Evolutionary conservation across 2,797 vertebrate species (phyloP).

Genomic region (Sorex maritimensis): DNA sequence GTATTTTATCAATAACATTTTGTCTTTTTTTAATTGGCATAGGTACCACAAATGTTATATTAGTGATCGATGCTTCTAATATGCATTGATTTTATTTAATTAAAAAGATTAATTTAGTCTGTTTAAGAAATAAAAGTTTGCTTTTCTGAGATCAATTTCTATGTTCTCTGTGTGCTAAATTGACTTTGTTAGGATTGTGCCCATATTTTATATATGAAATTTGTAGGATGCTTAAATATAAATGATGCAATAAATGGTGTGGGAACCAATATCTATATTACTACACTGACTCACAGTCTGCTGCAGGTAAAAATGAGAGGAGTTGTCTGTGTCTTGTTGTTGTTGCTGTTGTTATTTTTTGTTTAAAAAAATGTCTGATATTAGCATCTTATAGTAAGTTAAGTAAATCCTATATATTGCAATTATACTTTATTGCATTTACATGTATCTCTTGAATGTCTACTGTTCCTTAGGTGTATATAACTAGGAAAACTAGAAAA

Average conservation of each 20-base stretch:
- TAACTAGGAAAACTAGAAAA: constrained; percentile 2
- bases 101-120: background rate
- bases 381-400: background rate
- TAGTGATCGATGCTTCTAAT: background rate
- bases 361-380: background rate
- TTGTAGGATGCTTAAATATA: background rate
- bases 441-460: background rate
- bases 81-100: background rate
- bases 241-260: background rate
- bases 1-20: background rate
- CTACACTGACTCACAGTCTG: background rate
- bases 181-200: background rate
- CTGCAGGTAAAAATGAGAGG: background rate
- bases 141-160: background rate
- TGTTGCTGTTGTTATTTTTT: too few species aligned
- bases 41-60: background rate
- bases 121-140: constrained; percentile 13
- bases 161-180: background rate
- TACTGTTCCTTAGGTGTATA: background rate
- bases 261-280: background rate
- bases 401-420: background rate
- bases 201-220: background rate
- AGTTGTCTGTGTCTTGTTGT: too few species aligned
- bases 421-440: background rate
- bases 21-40: background rate